A percentile compares a stretch with the other conserved stretches of the same genome.
Evolutionary conservation across 2,888 invertebrate genomes (phyloP).

Genomic region (Cryptus armator): DNA sequence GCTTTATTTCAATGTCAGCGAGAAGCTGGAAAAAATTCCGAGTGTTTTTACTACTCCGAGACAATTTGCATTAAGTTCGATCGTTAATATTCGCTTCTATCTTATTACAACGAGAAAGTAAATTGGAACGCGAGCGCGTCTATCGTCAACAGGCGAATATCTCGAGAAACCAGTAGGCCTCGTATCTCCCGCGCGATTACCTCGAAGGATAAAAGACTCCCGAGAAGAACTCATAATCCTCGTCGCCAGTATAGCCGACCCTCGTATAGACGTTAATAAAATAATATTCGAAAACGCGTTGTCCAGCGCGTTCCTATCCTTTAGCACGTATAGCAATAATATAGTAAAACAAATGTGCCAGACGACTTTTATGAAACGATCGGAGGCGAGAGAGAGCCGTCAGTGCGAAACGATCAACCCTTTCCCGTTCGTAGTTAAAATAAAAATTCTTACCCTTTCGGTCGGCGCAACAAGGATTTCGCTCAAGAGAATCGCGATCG

Average conservation of each 20-base stretch:
- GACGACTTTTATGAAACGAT: conserved; percentile 85
- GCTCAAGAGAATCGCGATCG: conserved; percentile 25
- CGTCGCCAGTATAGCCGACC: conserved; percentile 65
- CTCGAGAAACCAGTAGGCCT: conserved; percentile 49
- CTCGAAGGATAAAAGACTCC: conserved; percentile 36
- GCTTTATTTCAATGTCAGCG: not conserved
- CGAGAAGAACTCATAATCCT: conserved; percentile 62
- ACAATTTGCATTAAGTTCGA: not conserved
- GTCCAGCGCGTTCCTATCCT: conserved; percentile 34
- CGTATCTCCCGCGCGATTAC: conserved; percentile 15
- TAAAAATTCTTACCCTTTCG: conserved; percentile 81
- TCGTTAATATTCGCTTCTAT: not conserved
- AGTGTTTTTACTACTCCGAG: not conserved
- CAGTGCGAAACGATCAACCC: conserved; percentile 65
- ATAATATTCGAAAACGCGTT: conserved; percentile 75
- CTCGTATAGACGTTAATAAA: conserved; percentile 79
- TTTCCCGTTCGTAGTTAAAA: conserved; percentile 72
- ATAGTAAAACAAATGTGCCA: conserved; percentile 84
- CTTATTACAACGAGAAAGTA: conserved; percentile 9
- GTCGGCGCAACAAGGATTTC: conserved; percentile 22
- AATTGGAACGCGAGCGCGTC: not conserved
- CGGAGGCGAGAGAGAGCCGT: conserved; percentile 65
- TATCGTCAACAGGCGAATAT: not conserved
- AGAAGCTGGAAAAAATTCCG: not conserved
- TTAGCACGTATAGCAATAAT: conserved; percentile 80